Evolutionary conservation across 1,140 invertebrate species (phyloP).

Genomic region (Nephotettix cincticeps): DNA sequence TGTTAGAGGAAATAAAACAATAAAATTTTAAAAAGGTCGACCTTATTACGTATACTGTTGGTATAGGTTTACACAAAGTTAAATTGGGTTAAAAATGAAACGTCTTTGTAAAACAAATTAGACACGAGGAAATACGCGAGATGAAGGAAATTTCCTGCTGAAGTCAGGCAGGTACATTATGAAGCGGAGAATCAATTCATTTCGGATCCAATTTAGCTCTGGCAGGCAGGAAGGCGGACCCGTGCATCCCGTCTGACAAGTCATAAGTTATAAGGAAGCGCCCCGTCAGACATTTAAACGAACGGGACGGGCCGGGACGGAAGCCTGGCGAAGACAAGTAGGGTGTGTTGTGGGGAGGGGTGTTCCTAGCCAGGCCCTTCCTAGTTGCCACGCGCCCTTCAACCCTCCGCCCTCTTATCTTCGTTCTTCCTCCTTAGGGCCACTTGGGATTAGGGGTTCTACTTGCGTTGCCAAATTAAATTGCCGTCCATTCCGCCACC

Average conservation of each 20-base stretch:
- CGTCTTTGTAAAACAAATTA: too few species aligned
- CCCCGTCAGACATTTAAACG: not conserved
- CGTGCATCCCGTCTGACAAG: constrained; percentile 2
- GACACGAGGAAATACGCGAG: too few species aligned
- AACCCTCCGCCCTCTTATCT: constrained; percentile 12
- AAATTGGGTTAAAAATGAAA: too few species aligned
- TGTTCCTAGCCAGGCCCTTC: not conserved
- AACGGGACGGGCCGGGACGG: not conserved
- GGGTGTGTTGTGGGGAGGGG: not conserved
- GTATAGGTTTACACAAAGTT: too few species aligned
- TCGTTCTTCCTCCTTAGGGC: constrained; percentile 16
- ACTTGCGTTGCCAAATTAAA: not conserved
- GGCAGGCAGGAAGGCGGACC: not conserved
- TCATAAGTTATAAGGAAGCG: constrained; percentile 16
- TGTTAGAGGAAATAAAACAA: too few species aligned
- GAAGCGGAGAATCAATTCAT: too few species aligned
- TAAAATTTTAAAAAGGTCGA: too few species aligned
- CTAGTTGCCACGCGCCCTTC: not conserved
- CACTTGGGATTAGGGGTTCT: constrained; percentile 7
- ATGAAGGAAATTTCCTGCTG: too few species aligned
- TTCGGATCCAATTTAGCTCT: too few species aligned
- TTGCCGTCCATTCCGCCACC: too few species aligned
- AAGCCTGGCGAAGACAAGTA: constrained; percentile 1
- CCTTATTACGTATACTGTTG: too few species aligned
- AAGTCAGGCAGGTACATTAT: too few species aligned